Evolutionary conservation across 2,797 vertebrate genomes (phyloP).

Genomic region (Lithobates sylvaticus): DNA sequence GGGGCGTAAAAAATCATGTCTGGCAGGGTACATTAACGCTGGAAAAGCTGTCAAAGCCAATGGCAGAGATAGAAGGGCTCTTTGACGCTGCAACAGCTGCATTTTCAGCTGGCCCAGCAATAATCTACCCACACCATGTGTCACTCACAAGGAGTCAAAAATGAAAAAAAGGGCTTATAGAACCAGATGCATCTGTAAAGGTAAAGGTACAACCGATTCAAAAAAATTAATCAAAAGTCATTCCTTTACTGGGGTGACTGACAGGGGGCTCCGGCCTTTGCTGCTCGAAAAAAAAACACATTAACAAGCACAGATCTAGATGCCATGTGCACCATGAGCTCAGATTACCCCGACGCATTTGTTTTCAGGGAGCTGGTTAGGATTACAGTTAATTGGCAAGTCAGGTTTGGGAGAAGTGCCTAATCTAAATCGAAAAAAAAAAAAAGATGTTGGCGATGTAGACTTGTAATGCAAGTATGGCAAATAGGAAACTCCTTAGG

Average conservation of each 20-base stretch:
- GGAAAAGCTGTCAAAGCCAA: conserved; percentile 5
- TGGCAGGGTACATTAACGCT: conserved; percentile 3
- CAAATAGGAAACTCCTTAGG: neutral
- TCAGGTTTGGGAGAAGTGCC: neutral
- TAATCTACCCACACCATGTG: neutral
- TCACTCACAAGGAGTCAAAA: neutral
- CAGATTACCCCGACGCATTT: neutral
- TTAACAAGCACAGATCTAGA: neutral
- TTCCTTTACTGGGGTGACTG: neutral
- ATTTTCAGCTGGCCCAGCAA: neutral
- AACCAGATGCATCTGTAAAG: neutral
- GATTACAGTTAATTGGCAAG: neutral
- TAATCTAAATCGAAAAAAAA: too few species aligned
- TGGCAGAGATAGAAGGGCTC: neutral
- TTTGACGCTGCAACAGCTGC: neutral
- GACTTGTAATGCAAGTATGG: too few species aligned
- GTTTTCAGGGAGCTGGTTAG: neutral
- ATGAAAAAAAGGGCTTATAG: neutral
- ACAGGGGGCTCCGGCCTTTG: neutral
- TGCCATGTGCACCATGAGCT: neutral
- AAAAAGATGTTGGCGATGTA: neutral
- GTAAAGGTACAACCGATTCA: neutral
- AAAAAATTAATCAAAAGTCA: neutral
- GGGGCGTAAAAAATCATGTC: conserved; percentile 7
- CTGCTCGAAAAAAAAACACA: neutral